Conservation (phyloP, 2,113 vertebrate genomes). For the Dasyornis broadbenti region DNA sequence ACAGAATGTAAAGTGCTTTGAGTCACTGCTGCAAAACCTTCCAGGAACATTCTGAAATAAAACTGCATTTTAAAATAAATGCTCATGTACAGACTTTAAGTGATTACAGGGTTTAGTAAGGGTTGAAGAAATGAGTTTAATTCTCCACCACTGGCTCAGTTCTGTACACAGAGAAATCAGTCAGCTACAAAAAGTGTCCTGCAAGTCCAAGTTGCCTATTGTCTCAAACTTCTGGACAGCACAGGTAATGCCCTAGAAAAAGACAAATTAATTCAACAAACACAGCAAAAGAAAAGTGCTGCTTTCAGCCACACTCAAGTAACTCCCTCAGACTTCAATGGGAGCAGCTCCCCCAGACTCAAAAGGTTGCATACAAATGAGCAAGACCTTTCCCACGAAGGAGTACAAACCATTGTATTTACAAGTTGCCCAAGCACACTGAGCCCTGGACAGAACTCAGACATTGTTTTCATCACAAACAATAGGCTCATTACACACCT, state of each 20-base stretch:
- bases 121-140: background rate
- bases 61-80: conserved; percentile 9
- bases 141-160: background rate
- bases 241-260: background rate
- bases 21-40: background rate
- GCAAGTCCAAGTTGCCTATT: background rate
- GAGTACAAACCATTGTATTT: background rate
- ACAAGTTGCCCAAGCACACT: background rate
- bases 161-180: background rate
- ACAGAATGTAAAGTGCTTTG: conserved; percentile 15
- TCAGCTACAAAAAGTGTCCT: background rate
- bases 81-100: background rate
- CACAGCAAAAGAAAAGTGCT: background rate
- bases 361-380: background rate
- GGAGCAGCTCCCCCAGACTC: background rate
- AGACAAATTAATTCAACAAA: background rate
- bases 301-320: background rate
- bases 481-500: background rate
- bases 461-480: background rate
- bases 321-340: background rate
- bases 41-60: background rate
- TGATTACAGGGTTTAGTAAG: background rate
- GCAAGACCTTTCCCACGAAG: background rate
- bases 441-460: background rate
- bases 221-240: background rate